These are phyloP conservation scores for Benthosema pterotum DNA, from an alignment of 2,797 vertebrate species.

Conservation along the genomic window DNA sequence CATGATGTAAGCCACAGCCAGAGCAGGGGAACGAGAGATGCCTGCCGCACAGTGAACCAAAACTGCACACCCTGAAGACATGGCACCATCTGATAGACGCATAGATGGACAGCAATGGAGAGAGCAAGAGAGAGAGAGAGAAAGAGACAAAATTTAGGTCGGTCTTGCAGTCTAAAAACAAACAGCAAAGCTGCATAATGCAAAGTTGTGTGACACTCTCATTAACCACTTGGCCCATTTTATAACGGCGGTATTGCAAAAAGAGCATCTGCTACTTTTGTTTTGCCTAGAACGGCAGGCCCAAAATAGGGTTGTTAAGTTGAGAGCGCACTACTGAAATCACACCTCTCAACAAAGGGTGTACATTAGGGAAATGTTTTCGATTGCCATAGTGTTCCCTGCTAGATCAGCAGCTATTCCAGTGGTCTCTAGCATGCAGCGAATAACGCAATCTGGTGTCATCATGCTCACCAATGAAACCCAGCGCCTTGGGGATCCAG, in stretches of 20 bases:
- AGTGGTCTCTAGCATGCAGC: not conserved
- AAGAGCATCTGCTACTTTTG: too few species aligned
- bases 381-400: not conserved
- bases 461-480: conserved; percentile 79
- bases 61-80: conserved; percentile 75
- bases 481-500: conserved; percentile 80
- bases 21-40: conserved; percentile 82
- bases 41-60: conserved; percentile 83
- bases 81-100: conserved; percentile 65
- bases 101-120: conserved; percentile 1
- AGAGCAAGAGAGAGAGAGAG: not conserved
- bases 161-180: not conserved
- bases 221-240: too few species aligned
- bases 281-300: too few species aligned
- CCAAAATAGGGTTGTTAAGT: too few species aligned
- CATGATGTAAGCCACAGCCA: conserved; percentile 82
- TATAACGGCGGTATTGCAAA: too few species aligned
- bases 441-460: conserved; percentile 6
- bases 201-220: too few species aligned
- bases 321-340: too few species aligned
- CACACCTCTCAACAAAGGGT: too few species aligned
- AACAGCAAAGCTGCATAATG: not conserved
- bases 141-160: conserved; percentile 12
- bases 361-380: not conserved
- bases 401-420: not conserved